Conservation (phyloP, 2,888 invertebrate genomes). For the Cacoxenus indagator region DNA sequence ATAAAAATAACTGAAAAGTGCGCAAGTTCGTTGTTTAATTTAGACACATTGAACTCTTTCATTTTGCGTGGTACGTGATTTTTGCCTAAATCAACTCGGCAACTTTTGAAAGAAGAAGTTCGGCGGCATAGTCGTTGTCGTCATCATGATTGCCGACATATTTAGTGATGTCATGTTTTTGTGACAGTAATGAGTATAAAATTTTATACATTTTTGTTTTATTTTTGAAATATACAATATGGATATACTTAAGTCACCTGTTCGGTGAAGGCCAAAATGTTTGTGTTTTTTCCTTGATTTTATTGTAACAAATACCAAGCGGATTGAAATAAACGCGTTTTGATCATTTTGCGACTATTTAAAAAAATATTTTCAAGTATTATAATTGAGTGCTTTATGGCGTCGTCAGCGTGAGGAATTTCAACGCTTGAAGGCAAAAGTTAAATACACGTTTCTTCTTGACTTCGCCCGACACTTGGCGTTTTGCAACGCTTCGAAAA, state of each 20-base stretch:
- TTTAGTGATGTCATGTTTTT: slow-evolving; percentile 34
- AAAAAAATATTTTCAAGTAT: slow-evolving; percentile 38
- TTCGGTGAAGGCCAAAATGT: neutral
- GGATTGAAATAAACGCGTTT: slow-evolving; percentile 35
- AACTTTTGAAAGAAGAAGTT: slow-evolving; percentile 3
- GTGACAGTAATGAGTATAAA: slow-evolving; percentile 2
- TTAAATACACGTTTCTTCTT: slow-evolving; percentile 37
- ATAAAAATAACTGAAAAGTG: slow-evolving; percentile 20
- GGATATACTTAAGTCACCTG: slow-evolving; percentile 1
- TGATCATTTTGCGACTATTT: neutral
- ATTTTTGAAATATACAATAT: neutral
- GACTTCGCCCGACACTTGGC: too few species aligned
- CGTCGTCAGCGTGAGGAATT: neutral
- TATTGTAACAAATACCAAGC: slow-evolving; percentile 55
- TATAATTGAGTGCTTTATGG: neutral
- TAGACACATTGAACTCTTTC: slow-evolving; percentile 55
- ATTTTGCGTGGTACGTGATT: slow-evolving; percentile 37
- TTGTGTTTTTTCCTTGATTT: slow-evolving; percentile 45
- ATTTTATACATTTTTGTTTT: neutral
- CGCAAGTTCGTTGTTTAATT: slow-evolving; percentile 48
- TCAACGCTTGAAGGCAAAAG: slow-evolving; percentile 42
- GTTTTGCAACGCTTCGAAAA: slow-evolving; percentile 1
- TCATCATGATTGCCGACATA: slow-evolving; percentile 21
- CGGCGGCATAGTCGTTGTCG: slow-evolving; percentile 23
- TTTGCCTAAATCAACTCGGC: slow-evolving; percentile 2